phyloP scores from a whole-genome alignment of 2,888 invertebrate species.

The Drosophila nigricruria region DNA sequence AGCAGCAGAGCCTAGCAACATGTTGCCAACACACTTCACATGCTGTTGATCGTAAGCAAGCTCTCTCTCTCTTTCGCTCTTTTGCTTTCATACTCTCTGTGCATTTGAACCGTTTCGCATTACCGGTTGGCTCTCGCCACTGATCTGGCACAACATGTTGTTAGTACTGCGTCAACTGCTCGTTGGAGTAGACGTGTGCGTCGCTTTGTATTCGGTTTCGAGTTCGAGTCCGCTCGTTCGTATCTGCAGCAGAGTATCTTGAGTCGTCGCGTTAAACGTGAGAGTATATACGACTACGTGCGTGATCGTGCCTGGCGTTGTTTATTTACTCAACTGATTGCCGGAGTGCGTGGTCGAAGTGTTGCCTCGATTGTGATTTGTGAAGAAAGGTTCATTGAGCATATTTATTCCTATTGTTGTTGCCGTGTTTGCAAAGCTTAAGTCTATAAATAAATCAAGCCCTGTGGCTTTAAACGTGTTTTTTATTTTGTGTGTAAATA shows the following conservation, averaged over 20 bases:
- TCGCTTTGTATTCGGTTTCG: conserved; percentile 23
- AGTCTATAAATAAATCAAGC: conserved; percentile 67
- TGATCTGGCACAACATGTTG: conserved; percentile 68
- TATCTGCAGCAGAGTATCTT: conserved; percentile 30
- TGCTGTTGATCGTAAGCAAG: conserved; percentile 49
- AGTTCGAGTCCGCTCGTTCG: background rate
- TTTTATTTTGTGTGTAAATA: conserved; percentile 43
- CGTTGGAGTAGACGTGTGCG: conserved; percentile 27
- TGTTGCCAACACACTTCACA: conserved; percentile 45
- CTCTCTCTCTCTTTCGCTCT: conserved; percentile 17
- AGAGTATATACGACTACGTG: conserved; percentile 39
- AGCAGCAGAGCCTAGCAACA: conserved; percentile 28
- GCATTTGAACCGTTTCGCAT: conserved; percentile 5
- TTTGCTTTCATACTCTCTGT: conserved; percentile 1
- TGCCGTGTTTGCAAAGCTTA: conserved; percentile 29
- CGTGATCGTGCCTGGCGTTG: conserved; percentile 38
- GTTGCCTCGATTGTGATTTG: conserved; percentile 60
- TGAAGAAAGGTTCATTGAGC: conserved; percentile 76
- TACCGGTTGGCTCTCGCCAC: conserved; percentile 36
- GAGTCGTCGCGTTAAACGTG: conserved; percentile 50
- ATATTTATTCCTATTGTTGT: conserved; percentile 37
- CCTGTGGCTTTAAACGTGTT: conserved; percentile 44
- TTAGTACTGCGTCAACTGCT: conserved; percentile 50
- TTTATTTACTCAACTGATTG: conserved; percentile 74
- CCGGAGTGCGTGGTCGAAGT: conserved; percentile 58